Percentiles rank a stretch among this genome's conserved stretches.
Conservation (phyloP, 2,888 invertebrate genomes). For the Napeogenes inachia region DNA sequence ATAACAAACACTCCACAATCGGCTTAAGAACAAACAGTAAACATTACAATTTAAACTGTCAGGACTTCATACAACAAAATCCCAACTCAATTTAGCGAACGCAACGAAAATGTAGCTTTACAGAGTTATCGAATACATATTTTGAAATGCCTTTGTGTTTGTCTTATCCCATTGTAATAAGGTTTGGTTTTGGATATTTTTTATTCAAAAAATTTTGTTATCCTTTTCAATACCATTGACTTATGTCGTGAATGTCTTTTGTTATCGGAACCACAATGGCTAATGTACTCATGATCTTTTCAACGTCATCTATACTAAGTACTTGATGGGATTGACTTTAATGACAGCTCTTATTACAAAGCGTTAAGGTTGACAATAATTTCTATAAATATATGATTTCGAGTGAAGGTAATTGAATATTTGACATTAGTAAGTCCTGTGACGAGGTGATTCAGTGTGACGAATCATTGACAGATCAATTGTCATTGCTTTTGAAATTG, state of each 20-base stretch:
- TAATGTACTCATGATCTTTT: constrained; percentile 74
- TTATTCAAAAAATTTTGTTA: constrained; percentile 16
- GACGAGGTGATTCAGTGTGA: constrained; percentile 56
- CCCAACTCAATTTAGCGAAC: constrained; percentile 63
- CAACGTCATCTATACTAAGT: constrained; percentile 73
- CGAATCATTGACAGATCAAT: constrained; percentile 27
- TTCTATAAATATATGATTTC: constrained; percentile 27
- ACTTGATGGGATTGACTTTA: constrained; percentile 35
- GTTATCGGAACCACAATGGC: constrained; percentile 57
- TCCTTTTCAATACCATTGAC: constrained; percentile 55
- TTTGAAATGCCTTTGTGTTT: constrained; percentile 25
- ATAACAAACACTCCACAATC: constrained; percentile 55
- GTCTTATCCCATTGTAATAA: constrained; percentile 31
- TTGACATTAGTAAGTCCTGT: constrained; percentile 72
- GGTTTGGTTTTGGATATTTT: constrained; percentile 15
- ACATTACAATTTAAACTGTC: constrained; percentile 55
- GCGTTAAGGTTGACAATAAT: constrained; percentile 2
- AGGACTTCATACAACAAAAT: constrained; percentile 55
- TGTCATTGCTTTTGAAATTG: background rate
- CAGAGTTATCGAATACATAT: constrained; percentile 21
- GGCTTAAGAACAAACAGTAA: constrained; percentile 58
- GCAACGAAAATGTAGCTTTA: constrained; percentile 30
- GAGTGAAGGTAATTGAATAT: constrained; percentile 66
- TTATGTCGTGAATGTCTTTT: constrained; percentile 54
- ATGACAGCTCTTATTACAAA: constrained; percentile 3